These are phyloP conservation scores for Patella pellucida DNA, from an alignment of 2,888 invertebrate species.

Conservation along the genomic window DNA sequence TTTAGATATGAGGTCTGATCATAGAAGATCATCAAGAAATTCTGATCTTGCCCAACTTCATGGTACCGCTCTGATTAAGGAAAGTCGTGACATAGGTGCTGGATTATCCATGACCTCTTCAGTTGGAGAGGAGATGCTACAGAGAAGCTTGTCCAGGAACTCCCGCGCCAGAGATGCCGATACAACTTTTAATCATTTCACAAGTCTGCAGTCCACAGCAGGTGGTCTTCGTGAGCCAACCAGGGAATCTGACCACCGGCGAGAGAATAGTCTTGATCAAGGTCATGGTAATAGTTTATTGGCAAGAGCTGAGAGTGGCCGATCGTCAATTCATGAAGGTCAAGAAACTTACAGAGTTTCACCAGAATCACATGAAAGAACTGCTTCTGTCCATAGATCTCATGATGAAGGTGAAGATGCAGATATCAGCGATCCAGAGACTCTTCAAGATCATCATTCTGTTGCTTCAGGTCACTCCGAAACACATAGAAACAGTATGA, in stretches of 20 bases:
- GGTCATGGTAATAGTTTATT: too few species aligned
- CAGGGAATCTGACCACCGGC: background rate
- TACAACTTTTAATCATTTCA: constrained; percentile 12
- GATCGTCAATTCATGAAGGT: background rate
- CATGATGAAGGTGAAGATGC: background rate
- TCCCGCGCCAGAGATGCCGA: constrained; percentile 11
- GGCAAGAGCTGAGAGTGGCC: background rate
- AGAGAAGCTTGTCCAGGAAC: background rate
- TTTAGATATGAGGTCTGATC: too few species aligned
- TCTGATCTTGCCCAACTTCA: too few species aligned
- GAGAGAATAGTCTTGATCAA: too few species aligned
- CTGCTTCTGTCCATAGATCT: background rate
- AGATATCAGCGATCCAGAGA: background rate
- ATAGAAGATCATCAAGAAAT: too few species aligned
- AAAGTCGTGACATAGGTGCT: background rate
- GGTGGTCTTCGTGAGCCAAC: background rate
- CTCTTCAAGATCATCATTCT: background rate
- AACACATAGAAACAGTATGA: background rate
- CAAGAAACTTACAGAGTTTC: background rate
- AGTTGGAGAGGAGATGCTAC: background rate
- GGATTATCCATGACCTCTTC: background rate
- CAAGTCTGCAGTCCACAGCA: background rate
- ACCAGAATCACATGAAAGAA: background rate
- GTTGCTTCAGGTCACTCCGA: background rate
- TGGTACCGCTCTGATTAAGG: too few species aligned